These are phyloP conservation scores for Heliconius charithonia DNA, from an alignment of 2,888 invertebrate genomes.

Conservation along the genomic window DNA sequence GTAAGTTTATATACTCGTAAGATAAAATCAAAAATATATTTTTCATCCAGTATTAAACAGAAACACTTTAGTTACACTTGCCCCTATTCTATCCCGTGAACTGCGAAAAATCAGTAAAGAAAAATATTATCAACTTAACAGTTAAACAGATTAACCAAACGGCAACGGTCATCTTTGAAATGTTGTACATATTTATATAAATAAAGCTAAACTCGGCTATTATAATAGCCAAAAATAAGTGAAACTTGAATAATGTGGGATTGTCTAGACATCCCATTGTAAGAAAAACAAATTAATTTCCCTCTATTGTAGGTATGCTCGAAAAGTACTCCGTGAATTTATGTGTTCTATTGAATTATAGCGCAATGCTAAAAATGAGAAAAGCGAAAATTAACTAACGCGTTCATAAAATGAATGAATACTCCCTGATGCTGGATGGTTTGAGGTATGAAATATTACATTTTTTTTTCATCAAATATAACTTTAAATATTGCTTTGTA, in stretches of 20 bases:
- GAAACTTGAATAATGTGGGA: slow-evolving; percentile 80
- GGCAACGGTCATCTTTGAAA: slow-evolving; percentile 55
- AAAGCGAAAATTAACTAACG: slow-evolving; percentile 68
- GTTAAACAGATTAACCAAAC: slow-evolving; percentile 12
- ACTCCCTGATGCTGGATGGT: slow-evolving; percentile 45
- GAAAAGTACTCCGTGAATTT: slow-evolving; percentile 76
- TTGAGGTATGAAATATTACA: slow-evolving; percentile 40
- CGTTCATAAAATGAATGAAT: slow-evolving; percentile 52
- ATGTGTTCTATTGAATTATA: slow-evolving; percentile 76
- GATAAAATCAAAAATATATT: no score
- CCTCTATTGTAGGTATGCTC: slow-evolving; percentile 71
- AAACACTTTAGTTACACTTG: no score
- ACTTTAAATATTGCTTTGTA: slow-evolving; percentile 27
- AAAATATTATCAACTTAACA: background rate
- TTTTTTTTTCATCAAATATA: slow-evolving; percentile 37
- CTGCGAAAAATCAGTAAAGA: background rate
- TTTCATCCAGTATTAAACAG: no score
- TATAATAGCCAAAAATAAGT: slow-evolving; percentile 77
- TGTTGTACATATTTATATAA: slow-evolving; percentile 63
- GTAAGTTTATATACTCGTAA: no score
- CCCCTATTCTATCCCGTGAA: no score
- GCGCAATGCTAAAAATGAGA: slow-evolving; percentile 62
- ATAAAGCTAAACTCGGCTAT: slow-evolving; percentile 67
- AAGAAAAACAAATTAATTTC: slow-evolving; percentile 82
- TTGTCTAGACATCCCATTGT: slow-evolving; percentile 82